A percentile compares a stretch with the other conserved stretches of the same genome.
phyloP scores from a whole-genome alignment of 2,113 vertebrate genomes.

The Dolichotis patagonum region DNA sequence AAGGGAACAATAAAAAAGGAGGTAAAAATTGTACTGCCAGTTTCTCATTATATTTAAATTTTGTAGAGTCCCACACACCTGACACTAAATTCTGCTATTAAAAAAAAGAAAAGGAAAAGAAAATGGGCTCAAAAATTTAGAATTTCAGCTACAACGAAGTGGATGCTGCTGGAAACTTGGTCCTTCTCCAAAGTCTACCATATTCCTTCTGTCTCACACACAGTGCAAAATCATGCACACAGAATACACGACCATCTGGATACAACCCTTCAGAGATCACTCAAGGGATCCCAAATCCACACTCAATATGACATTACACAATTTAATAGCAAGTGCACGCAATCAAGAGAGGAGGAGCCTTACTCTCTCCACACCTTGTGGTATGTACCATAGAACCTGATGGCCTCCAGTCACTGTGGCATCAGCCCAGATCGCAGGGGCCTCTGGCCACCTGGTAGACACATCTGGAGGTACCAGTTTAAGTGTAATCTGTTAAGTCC shows the following conservation, averaged over 20 bases:
- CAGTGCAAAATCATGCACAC: too few species aligned
- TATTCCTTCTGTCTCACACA: background rate
- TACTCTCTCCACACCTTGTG: background rate
- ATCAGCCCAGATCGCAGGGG: background rate
- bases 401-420: background rate
- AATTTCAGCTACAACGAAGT: background rate
- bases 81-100: background rate
- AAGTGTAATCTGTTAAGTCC: background rate
- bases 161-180: background rate
- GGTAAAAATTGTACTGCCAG: background rate
- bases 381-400: background rate
- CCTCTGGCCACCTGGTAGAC: background rate
- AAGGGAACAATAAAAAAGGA: background rate
- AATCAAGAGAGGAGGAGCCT: background rate
- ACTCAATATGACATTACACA: background rate
- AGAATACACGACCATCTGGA: background rate
- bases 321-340: background rate
- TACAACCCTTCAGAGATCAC: background rate
- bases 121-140: background rate
- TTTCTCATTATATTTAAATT: background rate
- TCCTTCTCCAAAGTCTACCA: background rate
- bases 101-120: slow-evolving; percentile 53
- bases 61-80: background rate
- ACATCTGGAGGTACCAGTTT: background rate
- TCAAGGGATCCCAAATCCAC: background rate